These are phyloP conservation scores for Scomber scombrus DNA, from an alignment of 2,113 vertebrate genomes.

Conservation along the genomic window DNA sequence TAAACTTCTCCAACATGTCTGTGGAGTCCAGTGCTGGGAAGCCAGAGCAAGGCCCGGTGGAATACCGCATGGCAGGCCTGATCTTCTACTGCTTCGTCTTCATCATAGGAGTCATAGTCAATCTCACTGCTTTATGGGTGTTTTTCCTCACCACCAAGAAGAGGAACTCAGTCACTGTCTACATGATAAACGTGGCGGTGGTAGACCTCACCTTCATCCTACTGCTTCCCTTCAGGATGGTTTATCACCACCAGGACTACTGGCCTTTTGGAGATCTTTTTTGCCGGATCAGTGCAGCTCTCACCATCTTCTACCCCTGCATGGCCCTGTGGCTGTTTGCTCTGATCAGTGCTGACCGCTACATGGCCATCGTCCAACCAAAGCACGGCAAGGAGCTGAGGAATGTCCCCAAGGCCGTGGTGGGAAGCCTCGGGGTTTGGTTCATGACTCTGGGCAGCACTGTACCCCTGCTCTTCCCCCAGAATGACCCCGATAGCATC, in stretches of 20 bases:
- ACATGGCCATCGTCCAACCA: slow-evolving; percentile 96
- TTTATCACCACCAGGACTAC: slow-evolving; percentile 86
- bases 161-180: slow-evolving; percentile 93
- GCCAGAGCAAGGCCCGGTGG: slow-evolving; percentile 78
- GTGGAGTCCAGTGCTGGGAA: background rate
- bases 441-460: slow-evolving; percentile 90
- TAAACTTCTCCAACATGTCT: slow-evolving; percentile 70
- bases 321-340: slow-evolving; percentile 95
- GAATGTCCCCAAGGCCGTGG: slow-evolving; percentile 90
- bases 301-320: slow-evolving; percentile 94
- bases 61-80: slow-evolving; percentile 88
- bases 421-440: slow-evolving; percentile 90
- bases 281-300: slow-evolving; percentile 89
- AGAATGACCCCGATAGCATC: slow-evolving; percentile 86
- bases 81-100: slow-evolving; percentile 92
- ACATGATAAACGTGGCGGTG: slow-evolving; percentile 97
- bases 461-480: slow-evolving; percentile 86
- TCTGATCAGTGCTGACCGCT: slow-evolving; percentile 95
- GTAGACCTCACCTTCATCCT: slow-evolving; percentile 92
- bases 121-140: slow-evolving; percentile 94
- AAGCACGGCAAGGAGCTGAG: slow-evolving; percentile 92
- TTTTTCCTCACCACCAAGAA: slow-evolving; percentile 97
- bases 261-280: slow-evolving; percentile 93
- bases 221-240: slow-evolving; percentile 91
- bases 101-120: slow-evolving; percentile 89